phyloP scores from a whole-genome alignment of 2,113 vertebrate species.

The Elephantulus edwardii region DNA sequence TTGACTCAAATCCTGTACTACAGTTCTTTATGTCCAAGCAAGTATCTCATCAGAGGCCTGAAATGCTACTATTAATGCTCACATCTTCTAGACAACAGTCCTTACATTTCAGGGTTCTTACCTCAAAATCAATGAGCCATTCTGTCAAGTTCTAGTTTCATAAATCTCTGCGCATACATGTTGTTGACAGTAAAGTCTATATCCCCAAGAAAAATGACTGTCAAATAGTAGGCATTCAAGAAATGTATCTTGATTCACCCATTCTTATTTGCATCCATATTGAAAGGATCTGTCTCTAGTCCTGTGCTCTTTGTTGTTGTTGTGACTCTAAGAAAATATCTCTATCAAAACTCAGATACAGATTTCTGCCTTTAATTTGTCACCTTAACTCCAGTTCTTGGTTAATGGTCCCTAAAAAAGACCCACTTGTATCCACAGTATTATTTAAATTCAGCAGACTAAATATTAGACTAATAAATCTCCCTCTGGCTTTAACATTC shows the following conservation, averaged over 20 bases:
- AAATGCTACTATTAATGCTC: no score
- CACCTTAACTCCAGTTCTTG: neutral
- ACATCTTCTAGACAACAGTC: neutral
- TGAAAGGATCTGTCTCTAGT: neutral
- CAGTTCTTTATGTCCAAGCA: neutral
- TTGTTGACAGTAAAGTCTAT: neutral
- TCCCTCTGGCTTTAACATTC: neutral
- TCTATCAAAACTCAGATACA: slow-evolving; percentile 2
- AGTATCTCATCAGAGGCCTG: no score
- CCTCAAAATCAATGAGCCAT: neutral
- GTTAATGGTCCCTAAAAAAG: neutral
- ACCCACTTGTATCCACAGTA: neutral
- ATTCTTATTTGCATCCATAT: neutral
- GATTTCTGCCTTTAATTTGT: neutral
- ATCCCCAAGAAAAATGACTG: slow-evolving; percentile 2
- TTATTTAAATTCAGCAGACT: neutral
- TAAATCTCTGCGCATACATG: neutral
- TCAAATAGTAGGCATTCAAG: neutral
- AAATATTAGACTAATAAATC: neutral
- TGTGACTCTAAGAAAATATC: slow-evolving; percentile 7
- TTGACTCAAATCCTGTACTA: neutral
- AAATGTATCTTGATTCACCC: neutral
- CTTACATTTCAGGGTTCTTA: neutral
- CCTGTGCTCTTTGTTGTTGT: neutral
- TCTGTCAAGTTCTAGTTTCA: neutral